Evolutionary conservation across 2,113 vertebrate genomes (phyloP).

Genomic region (Cheirogaleus medius): DNA sequence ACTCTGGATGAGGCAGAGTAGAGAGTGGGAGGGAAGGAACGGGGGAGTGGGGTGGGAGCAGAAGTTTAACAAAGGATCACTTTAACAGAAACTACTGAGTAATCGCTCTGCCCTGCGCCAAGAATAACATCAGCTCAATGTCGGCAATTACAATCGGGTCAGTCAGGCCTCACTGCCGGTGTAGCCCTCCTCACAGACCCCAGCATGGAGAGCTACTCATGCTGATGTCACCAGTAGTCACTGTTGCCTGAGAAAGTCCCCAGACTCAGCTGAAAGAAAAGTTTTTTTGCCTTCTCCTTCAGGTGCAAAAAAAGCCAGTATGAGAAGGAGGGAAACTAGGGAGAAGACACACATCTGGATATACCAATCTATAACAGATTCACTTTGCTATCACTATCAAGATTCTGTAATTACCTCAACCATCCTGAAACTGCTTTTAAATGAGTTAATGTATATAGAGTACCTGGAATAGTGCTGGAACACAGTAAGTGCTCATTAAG

Average conservation of each 20-base stretch:
- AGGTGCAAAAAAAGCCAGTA: background rate
- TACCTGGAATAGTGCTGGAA: background rate
- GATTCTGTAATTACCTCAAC: background rate
- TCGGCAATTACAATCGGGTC: conserved; percentile 89
- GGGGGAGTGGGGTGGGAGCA: conserved; percentile 52
- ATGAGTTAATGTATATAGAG: background rate
- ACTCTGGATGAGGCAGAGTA: conserved; percentile 71
- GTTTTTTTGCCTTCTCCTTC: conserved; percentile 37
- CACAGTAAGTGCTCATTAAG: background rate
- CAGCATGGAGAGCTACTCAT: conserved; percentile 65
- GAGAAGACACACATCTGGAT: background rate
- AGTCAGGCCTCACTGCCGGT: conserved; percentile 73
- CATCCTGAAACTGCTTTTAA: background rate
- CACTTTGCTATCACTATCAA: background rate
- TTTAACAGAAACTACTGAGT: conserved; percentile 91
- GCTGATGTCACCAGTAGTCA: conserved; percentile 75
- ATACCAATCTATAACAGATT: background rate
- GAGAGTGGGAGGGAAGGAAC: conserved; percentile 73
- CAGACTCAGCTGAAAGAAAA: conserved; percentile 72
- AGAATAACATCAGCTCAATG: conserved; percentile 91
- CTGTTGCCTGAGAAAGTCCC: conserved; percentile 68
- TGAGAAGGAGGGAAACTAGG: background rate
- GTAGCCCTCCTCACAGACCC: conserved; percentile 78
- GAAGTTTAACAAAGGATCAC: conserved; percentile 89
- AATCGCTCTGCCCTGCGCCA: conserved; percentile 86